These are phyloP conservation scores for Chrysolina haemoptera DNA, from an alignment of 2,888 invertebrate genomes.

Conservation along the genomic window DNA sequence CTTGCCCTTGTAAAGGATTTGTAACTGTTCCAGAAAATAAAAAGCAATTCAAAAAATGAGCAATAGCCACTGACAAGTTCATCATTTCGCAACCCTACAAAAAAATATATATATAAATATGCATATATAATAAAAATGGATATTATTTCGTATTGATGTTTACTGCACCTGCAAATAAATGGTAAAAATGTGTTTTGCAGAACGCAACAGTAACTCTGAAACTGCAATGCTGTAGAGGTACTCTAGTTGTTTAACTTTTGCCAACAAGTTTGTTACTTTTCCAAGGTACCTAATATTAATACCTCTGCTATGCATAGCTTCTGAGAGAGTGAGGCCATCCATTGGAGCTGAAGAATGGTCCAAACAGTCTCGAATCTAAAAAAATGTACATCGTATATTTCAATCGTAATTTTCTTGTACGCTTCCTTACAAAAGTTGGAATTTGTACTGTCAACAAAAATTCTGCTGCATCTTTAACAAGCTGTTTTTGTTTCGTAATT, in stretches of 20 bases:
- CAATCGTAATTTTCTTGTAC: neutral
- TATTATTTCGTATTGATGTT: slow-evolving; percentile 5
- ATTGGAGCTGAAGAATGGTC: slow-evolving; percentile 95
- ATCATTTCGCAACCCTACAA: slow-evolving; percentile 87
- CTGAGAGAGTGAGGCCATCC: slow-evolving; percentile 94
- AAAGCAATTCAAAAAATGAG: slow-evolving; percentile 97
- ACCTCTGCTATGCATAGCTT: slow-evolving; percentile 94
- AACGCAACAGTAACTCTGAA: slow-evolving; percentile 89
- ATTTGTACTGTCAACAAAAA: slow-evolving; percentile 95
- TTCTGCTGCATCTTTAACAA: slow-evolving; percentile 96
- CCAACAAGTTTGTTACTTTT: slow-evolving; percentile 86
- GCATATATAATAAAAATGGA: slow-evolving; percentile 9
- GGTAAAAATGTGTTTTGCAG: slow-evolving; percentile 95
- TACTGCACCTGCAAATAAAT: slow-evolving; percentile 84
- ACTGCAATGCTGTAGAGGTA: slow-evolving; percentile 93
- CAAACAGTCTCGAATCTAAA: slow-evolving; percentile 88
- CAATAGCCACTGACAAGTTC: slow-evolving; percentile 90
- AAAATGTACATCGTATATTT: slow-evolving; percentile 8
- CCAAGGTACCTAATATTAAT: slow-evolving; percentile 98
- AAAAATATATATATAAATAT: slow-evolving; percentile 13
- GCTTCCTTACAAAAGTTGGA: slow-evolving; percentile 87
- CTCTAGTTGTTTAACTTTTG: slow-evolving; percentile 84
- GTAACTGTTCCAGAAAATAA: slow-evolving; percentile 84
- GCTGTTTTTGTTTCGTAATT: slow-evolving; percentile 86
- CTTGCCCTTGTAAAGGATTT: slow-evolving; percentile 78